A percentile compares a stretch with the other conserved stretches of the same genome.
These are phyloP conservation scores for Stichopus horrens DNA, from an alignment of 53 echinoderm and acorn worm genomes.

Conservation along the genomic window DNA sequence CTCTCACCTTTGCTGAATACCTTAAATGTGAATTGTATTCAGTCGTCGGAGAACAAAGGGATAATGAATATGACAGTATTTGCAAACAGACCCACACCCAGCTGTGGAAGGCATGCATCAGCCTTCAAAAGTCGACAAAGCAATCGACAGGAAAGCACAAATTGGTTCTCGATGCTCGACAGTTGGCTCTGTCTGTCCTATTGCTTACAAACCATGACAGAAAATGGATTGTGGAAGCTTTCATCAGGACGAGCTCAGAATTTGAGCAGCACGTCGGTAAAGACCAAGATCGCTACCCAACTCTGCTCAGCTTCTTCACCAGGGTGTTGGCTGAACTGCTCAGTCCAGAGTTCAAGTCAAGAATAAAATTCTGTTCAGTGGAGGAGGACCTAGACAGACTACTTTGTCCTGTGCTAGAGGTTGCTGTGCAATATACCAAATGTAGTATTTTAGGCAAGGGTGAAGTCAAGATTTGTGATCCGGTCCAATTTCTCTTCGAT, in stretches of 20 bases:
- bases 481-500: slow-evolving; percentile 1
- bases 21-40: slow-evolving; percentile 61
- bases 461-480: slow-evolving; percentile 28
- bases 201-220: slow-evolving; percentile 71
- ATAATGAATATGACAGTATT: slow-evolving; percentile 86
- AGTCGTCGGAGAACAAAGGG: slow-evolving; percentile 46
- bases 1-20: slow-evolving; percentile 58
- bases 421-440: slow-evolving; percentile 68
- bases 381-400: slow-evolving; percentile 10
- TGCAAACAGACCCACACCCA: slow-evolving; percentile 89
- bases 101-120: slow-evolving; percentile 83
- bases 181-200: slow-evolving; percentile 66
- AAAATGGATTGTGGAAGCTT: slow-evolving; percentile 72
- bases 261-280: slow-evolving; percentile 65
- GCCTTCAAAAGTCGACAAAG: slow-evolving; percentile 70
- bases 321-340: slow-evolving; percentile 33
- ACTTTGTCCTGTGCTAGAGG: slow-evolving; percentile 54
- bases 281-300: slow-evolving; percentile 38
- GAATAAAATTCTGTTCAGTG: not conserved
- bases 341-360: not conserved
- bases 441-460: slow-evolving; percentile 47
- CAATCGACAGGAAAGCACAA: slow-evolving; percentile 53
- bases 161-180: slow-evolving; percentile 65
- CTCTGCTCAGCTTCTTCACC: slow-evolving; percentile 41
- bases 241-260: slow-evolving; percentile 59